phyloP scores from a whole-genome alignment of 1,140 invertebrate species.

The Bombus pyrosoma region DNA sequence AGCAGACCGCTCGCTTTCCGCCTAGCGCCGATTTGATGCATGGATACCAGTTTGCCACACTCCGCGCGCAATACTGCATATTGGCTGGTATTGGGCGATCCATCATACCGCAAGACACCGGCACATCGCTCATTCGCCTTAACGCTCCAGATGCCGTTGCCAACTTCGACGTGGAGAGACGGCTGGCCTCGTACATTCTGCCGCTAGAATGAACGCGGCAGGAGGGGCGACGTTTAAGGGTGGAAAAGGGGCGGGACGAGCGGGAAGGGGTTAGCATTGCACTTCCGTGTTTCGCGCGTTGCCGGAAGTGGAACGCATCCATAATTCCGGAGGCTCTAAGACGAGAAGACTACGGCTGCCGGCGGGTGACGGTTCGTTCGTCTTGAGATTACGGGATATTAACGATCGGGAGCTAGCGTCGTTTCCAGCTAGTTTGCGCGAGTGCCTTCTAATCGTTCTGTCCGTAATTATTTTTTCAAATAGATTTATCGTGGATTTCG shows the following conservation, averaged over 20 bases:
- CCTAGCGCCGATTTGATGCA: constrained; percentile 71
- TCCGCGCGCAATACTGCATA: constrained; percentile 75
- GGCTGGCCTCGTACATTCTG: constrained; percentile 23
- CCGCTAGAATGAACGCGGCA: background rate
- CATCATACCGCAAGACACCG: constrained; percentile 75
- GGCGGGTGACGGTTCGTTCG: constrained; percentile 44
- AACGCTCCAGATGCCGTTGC: constrained; percentile 74
- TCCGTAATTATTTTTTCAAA: background rate
- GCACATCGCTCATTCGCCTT: constrained; percentile 77
- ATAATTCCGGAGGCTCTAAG: constrained; percentile 56
- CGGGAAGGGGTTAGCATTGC: constrained; percentile 6
- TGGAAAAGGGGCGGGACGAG: background rate
- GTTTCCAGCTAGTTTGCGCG: background rate
- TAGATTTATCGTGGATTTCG: too few species aligned
- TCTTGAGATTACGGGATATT: constrained; percentile 58
- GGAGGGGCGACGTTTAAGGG: background rate
- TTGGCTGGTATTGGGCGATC: constrained; percentile 79
- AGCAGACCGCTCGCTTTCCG: background rate
- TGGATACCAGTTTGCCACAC: constrained; percentile 75
- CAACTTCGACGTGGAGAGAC: constrained; percentile 63
- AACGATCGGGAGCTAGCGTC: constrained; percentile 48
- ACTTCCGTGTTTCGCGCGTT: constrained; percentile 55
- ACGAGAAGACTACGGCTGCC: constrained; percentile 27
- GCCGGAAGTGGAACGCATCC: constrained; percentile 63
- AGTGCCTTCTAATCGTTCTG: background rate